Evolutionary conservation across 2,113 vertebrate genomes (phyloP), one percentile per base, ranked within the genome.

Genomic region (Cephalopholis sonnerati): DNA sequence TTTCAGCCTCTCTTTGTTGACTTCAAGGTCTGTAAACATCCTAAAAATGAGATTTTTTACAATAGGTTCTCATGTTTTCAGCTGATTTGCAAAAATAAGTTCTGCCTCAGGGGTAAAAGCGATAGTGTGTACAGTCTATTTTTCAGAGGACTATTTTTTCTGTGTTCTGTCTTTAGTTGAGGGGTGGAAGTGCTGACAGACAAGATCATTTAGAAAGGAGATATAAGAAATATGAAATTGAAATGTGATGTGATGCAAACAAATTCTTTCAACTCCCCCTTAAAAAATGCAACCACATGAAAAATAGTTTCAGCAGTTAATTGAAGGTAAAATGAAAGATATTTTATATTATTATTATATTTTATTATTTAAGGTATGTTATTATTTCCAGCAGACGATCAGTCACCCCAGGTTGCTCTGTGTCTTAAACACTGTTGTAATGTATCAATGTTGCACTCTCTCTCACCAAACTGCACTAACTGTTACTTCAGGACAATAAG

Each of bases 401-500:
- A 18, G 84, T 86, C 79, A 1, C 74, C 67, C n/a, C 74, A 12
- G 55, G 18, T 36, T 55, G 46, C 36, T 67, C 27, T 15, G 17
- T 82, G 72, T 71, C 50, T 36, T 69, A 10, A 44, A 36, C 66
- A 29, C 32, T 58, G 51, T 57, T 71, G 27, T 57, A 29, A 32
- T 11, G 64, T 63, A 5, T 36, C 46, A 72, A 36, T 32, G 13
- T 25, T 64, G 39, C 50, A 57, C 22, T 24, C 46, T 36, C 22
- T 66, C 32, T 82, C 79, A 0, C 65, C 18, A 2, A 18, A 24
- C 51, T 82, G 79, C 65, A 82, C 70, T 58, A 71, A 65, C 57
- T 53, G 51, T 68, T 32, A 51, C 72, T 59, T 24, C 59, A 81
- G 27, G 53, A 76, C 16, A 58, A 29, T 57, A 36, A 63, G 81